These are phyloP conservation scores for Mallateleia sp. DNA, from an alignment of 2,888 invertebrate genomes.

Conservation along the genomic window DNA sequence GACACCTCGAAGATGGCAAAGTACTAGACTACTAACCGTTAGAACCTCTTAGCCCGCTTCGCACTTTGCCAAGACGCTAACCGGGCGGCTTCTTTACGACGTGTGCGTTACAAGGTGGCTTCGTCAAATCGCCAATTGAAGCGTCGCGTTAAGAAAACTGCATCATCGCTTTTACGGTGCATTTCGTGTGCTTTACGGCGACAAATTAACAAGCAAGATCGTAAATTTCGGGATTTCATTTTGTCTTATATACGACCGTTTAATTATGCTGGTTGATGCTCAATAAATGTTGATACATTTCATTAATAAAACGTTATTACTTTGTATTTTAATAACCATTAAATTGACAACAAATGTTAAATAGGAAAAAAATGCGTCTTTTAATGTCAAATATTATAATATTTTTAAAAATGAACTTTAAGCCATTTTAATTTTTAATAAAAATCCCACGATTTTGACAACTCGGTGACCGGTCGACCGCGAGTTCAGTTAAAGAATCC, in stretches of 20 bases:
- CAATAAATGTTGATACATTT: too few relatives aligned
- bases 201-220: not conserved
- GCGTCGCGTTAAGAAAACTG: not conserved
- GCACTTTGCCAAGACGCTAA: conserved; percentile 41
- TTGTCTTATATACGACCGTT: not conserved
- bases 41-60: conserved; percentile 57
- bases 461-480: too few relatives aligned
- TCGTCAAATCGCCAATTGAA: conserved; percentile 17
- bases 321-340: too few relatives aligned
- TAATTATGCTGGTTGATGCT: not conserved
- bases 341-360: too few relatives aligned
- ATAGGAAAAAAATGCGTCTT: too few relatives aligned
- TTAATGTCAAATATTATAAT: too few relatives aligned
- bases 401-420: too few relatives aligned
- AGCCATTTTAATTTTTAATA: too few relatives aligned
- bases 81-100: conserved; percentile 42
- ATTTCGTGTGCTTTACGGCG: not conserved
- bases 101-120: conserved; percentile 10
- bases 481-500: too few relatives aligned
- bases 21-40: conserved; percentile 64
- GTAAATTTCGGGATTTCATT: not conserved
- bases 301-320: too few relatives aligned
- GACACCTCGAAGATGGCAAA: conserved; percentile 77
- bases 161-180: not conserved
- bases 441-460: too few relatives aligned